Percentiles rank a stretch among this genome's conserved stretches.
phyloP scores from a whole-genome alignment of 2,888 invertebrate genomes.

The Drosophila vallismaia region DNA sequence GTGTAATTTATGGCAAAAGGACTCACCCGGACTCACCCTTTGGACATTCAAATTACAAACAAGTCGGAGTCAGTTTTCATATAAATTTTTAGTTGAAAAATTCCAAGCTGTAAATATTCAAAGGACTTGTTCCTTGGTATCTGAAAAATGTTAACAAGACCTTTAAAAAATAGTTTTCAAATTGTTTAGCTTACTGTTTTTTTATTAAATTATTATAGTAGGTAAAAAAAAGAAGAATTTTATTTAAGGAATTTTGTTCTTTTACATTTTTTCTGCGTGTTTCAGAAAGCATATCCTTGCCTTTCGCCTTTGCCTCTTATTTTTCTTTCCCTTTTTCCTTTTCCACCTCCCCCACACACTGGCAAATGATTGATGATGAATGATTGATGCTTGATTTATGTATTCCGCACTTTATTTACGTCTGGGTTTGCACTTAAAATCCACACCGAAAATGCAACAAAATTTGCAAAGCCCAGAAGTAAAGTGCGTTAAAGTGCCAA shows the following conservation, averaged over 20 bases:
- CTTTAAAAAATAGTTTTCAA: no score
- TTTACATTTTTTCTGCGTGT: neutral
- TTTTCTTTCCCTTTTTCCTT: neutral
- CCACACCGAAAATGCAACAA: constrained; percentile 44
- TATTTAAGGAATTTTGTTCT: no score
- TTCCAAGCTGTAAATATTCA: constrained; percentile 9
- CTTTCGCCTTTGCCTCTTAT: neutral
- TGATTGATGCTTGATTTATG: constrained; percentile 72
- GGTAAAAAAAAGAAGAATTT: no score
- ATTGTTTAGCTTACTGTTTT: no score
- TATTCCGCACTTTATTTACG: constrained; percentile 29
- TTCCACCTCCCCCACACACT: no score
- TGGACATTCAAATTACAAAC: constrained; percentile 58
- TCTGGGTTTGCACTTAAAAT: constrained; percentile 11
- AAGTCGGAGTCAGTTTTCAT: constrained; percentile 6
- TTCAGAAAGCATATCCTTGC: neutral
- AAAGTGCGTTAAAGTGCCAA: constrained; percentile 63
- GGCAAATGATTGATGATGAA: constrained; percentile 70
- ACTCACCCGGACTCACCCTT: constrained; percentile 2
- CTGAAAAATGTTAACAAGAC: no score
- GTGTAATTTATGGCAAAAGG: constrained; percentile 57
- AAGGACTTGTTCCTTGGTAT: neutral
- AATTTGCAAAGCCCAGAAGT: constrained; percentile 13
- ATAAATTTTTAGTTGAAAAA: constrained; percentile 4
- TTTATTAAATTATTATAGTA: no score